Evolutionary conservation across 2,797 vertebrate species (phyloP).

Genomic region (Alouatta caraya): DNA sequence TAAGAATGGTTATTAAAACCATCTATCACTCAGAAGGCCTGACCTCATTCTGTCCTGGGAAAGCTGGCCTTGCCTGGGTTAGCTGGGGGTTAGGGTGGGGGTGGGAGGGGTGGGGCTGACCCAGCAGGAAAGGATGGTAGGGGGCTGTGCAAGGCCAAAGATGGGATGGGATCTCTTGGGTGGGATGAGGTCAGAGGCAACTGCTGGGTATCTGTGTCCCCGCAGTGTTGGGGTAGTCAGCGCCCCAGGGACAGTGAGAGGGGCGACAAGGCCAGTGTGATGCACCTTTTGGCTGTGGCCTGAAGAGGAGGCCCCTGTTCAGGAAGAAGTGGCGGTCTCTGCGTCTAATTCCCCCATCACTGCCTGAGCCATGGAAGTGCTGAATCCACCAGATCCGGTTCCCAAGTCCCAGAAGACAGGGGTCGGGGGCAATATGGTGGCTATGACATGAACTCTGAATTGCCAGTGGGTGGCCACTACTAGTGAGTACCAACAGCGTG

Average conservation of each 20-base stretch:
- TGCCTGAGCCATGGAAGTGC: not conserved
- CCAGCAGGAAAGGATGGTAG: not conserved
- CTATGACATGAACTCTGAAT: not conserved
- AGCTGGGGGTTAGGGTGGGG: not conserved
- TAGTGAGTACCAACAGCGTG: not conserved
- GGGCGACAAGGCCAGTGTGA: not conserved
- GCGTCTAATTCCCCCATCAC: not conserved
- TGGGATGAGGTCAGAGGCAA: not conserved
- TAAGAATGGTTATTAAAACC: slow-evolving; percentile 9
- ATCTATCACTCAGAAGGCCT: not conserved
- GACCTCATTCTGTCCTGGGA: slow-evolving; percentile 55
- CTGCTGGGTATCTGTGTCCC: not conserved
- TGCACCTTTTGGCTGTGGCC: not conserved
- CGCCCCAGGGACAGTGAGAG: not conserved
- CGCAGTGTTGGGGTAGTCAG: not conserved
- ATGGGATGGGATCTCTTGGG: not conserved
- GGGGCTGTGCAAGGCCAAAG: not conserved
- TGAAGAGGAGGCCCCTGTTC: not conserved
- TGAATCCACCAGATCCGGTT: not conserved
- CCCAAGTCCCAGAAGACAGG: not conserved
- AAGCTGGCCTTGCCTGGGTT: not conserved
- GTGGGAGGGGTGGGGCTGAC: not conserved
- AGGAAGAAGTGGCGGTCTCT: not conserved
- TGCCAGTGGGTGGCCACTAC: not conserved
- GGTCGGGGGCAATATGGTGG: not conserved